Base-by-base conservation (phyloP, 2,797 vertebrate species). In the Pseudopleuronectes americanus region DNA sequence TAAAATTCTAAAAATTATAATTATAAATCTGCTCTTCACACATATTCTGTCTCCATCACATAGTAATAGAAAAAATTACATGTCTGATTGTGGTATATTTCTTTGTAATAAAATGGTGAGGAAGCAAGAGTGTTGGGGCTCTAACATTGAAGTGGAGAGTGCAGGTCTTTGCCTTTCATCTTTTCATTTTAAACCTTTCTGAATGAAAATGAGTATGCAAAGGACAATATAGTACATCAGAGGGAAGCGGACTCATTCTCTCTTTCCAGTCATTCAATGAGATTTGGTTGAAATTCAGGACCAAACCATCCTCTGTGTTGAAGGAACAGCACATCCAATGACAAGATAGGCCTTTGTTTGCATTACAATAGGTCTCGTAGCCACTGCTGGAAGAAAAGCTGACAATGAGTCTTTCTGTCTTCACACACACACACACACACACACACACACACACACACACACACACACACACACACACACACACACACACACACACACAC, bases 201-300 rank as follows among this genome's bases (percentile, higher is more conserved):
- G 60, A 81, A 73, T 65, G 58, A 68, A 74, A 75, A 63, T 65
- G 61, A 85, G 80, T 75, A 79, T 73, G 75, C 31, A 84, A 80
- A 85, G 77, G 45, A 63, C 26, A 77, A 59, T 41, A 62, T 41
- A 64, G 38, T 58, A 74, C 59, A 68, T 80, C 63, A 71, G 72
- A 71, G 75, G 57, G 68, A 65, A 66, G 61, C 57, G 51, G 57
- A 62, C 64, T 59, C 36, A 14, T 79, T 81, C 65, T 62, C 64
- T 71, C 73, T 68, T 70, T 53, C 57, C 60, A 68, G 69, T 22
- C 57, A 69, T n/a, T 81, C 17, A 4, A 58, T 54, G 71, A 68
- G 60, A 61, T 78, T 73, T 66, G 60, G 60, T 60, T 53, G 28
- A 78, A 84, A 71, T 79, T 63, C 53, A 22, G 56, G 43, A 57